Evolutionary conservation across 2,888 invertebrate genomes (phyloP), one percentile per base, ranked within the genome.

Genomic region (Xylota segnis): DNA sequence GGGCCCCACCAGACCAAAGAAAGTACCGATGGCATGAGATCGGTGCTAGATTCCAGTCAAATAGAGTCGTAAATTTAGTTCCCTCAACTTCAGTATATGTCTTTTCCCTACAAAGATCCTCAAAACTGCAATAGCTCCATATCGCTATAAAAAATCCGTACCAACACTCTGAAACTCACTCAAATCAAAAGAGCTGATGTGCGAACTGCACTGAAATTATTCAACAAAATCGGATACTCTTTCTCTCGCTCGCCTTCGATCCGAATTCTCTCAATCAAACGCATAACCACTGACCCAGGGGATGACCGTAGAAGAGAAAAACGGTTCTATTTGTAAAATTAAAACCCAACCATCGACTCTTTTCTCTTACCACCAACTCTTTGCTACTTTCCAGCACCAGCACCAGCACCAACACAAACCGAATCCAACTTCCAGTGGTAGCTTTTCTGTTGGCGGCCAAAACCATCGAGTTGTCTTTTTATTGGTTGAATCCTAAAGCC

Each of bases 271-370:
- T 58, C 50, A 61, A 16, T 52, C 7, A 66, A 29, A 32, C 23
- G 23, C 37, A n/a, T 12, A 7, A 27, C 18, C 2, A 32, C 34
- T 14, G 14, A 18, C 7, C 14, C 37, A 47, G n/a, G 56, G 45
- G 63, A 47, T 72, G 29, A 56, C 14, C 12, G 4, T 23, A 12
- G 10, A 71, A 79, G 81, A 84, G 86, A 77, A 82, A 72, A 82
- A 86, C 82, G 82, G 86, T 86, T 86, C 47, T 72, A 72, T 86
- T 82, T 82, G 86, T 86, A 86, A 86, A 77, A 34, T 23, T 6
- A 6, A 32, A 18, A 71, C 6, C 40, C 52, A 52, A 43, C 5
- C 14, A 47, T 14, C 37, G n/a, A 29, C 7, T 9, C 1, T 37
- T 52, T 18, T 75, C 63, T 63, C 56, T 78, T 78, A 34, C n/a